A percentile compares a stretch with the other conserved stretches of the same genome.
phyloP scores from a whole-genome alignment of 2,797 vertebrate species.

The Sylvilagus floridanus region DNA sequence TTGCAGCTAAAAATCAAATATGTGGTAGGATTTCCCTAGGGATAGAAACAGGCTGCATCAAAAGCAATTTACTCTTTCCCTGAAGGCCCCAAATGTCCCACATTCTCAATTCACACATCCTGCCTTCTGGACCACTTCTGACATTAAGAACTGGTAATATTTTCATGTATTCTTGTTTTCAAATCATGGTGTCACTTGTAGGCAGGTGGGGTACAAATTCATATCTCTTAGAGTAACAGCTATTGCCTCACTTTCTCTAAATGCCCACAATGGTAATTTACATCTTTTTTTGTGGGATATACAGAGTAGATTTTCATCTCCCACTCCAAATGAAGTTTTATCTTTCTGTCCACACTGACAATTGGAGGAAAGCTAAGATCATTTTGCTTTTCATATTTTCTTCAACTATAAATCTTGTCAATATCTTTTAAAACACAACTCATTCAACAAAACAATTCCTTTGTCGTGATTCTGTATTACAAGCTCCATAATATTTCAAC shows the following conservation, averaged over 20 bases:
- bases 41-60: constrained; percentile 73
- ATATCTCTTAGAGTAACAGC: constrained; percentile 75
- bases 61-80: constrained; percentile 81
- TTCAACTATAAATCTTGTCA: constrained; percentile 66
- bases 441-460: constrained; percentile 15
- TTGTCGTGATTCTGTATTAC: not conserved
- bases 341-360: constrained; percentile 70
- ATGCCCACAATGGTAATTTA: constrained; percentile 69
- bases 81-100: constrained; percentile 67
- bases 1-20: constrained; percentile 83
- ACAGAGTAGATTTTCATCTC: constrained; percentile 66
- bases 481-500: not conserved
- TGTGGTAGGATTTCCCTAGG: constrained; percentile 74
- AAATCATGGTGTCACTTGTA: constrained; percentile 68
- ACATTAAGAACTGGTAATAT: constrained; percentile 74
- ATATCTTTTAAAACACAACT: constrained; percentile 55
- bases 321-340: constrained; percentile 75
- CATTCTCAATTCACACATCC: constrained; percentile 77
- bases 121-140: constrained; percentile 80
- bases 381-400: constrained; percentile 64
- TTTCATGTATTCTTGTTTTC: constrained; percentile 75
- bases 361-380: constrained; percentile 49
- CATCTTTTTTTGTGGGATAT: constrained; percentile 66
- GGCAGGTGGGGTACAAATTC: constrained; percentile 66
- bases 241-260: constrained; percentile 73